Evolutionary conservation across 2,797 vertebrate genomes (phyloP).

Genomic region (Leucoraja ocellata): DNA sequence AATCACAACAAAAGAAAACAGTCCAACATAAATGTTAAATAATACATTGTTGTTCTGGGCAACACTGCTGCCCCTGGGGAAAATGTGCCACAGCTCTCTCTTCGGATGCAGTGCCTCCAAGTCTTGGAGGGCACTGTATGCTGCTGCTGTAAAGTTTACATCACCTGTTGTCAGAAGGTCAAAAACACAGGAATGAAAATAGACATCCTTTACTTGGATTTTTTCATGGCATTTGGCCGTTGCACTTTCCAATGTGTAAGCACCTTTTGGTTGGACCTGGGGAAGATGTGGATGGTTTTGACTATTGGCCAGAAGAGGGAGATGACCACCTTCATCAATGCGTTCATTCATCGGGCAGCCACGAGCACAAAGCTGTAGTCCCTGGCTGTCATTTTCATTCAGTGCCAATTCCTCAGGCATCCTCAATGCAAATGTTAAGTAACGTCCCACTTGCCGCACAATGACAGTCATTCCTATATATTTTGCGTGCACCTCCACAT

Average conservation of each 20-base stretch:
- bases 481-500: conserved; percentile 79
- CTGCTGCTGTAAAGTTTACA: conserved; percentile 83
- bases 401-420: conserved; percentile 81
- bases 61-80: conserved; percentile 57
- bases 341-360: conserved; percentile 82
- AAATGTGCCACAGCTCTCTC: conserved; percentile 82
- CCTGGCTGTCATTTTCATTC: conserved; percentile 82
- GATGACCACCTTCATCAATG: conserved; percentile 70
- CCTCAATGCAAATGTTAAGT: conserved; percentile 81
- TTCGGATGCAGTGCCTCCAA: conserved; percentile 83
- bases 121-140: conserved; percentile 82
- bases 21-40: conserved; percentile 50
- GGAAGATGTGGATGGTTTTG: conserved; percentile 54
- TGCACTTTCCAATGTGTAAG: conserved; percentile 72
- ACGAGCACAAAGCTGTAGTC: conserved; percentile 87
- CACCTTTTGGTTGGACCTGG: conserved; percentile 43
- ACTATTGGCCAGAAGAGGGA: conserved; percentile 59
- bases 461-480: conserved; percentile 89
- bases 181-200: conserved; percentile 91
- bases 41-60: conserved; percentile 38
- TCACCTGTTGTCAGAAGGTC: conserved; percentile 94
- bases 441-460: conserved; percentile 82
- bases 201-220: conserved; percentile 84
- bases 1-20: conserved; percentile 57
- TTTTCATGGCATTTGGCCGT: conserved; percentile 75